phyloP scores from a whole-genome alignment of 2,113 vertebrate species.

The Hippocampus mohnikei region DNA sequence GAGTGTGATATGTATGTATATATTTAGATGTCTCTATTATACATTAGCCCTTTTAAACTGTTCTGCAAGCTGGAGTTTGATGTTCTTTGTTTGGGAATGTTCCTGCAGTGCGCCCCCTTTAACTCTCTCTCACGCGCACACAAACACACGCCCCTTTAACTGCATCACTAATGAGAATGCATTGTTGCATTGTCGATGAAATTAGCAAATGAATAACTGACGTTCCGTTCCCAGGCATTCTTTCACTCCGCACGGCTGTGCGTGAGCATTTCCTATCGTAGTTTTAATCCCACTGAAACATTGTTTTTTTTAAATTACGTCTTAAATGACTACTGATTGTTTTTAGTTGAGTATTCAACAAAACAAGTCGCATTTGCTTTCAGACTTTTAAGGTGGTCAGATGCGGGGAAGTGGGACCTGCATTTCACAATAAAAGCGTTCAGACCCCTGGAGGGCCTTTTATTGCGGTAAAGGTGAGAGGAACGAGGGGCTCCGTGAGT shows the following conservation, averaged over 20 bases:
- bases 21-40: too few species aligned
- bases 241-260: conserved; percentile 26
- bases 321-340: neutral
- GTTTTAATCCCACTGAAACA: neutral
- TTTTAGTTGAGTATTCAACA: too few species aligned
- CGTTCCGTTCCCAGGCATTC: conserved; percentile 54
- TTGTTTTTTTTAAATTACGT: too few species aligned
- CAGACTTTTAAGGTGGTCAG: too few species aligned
- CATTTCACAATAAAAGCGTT: too few species aligned
- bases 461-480: neutral
- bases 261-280: conserved; percentile 10
- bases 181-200: conserved; percentile 68
- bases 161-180: conserved; percentile 63
- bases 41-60: too few species aligned
- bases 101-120: neutral
- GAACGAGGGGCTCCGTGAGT: neutral
- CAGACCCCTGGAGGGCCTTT: neutral
- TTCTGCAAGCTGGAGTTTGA: neutral
- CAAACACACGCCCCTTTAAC: too few species aligned
- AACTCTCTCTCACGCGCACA: too few species aligned
- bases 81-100: neutral
- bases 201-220: conserved; percentile 70
- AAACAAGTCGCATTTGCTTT: neutral
- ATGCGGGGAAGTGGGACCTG: neutral
- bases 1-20: too few species aligned